phyloP scores from a whole-genome alignment of 2,797 vertebrate species.

The Galagoides demidoff region DNA sequence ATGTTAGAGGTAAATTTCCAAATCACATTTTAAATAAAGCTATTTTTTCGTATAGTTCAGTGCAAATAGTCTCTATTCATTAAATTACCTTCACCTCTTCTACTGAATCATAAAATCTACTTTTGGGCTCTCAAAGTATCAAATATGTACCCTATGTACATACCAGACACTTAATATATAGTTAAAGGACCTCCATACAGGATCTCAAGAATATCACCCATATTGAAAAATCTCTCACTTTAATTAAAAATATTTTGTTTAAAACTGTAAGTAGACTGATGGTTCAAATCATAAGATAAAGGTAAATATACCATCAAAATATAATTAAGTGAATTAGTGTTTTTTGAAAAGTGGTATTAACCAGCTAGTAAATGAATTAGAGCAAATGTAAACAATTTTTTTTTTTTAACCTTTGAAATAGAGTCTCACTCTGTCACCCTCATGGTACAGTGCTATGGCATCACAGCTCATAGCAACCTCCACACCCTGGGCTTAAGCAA shows the following conservation, averaged over 20 bases:
- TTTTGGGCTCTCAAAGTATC: background rate
- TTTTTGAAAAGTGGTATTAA: background rate
- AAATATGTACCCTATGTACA: background rate
- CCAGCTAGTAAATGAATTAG: background rate
- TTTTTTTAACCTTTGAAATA: no score
- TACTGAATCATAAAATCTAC: conserved; percentile 10
- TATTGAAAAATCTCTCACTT: background rate
- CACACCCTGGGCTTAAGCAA: no score
- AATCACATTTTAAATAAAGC: conserved; percentile 35
- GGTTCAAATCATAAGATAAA: background rate
- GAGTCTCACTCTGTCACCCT: no score
- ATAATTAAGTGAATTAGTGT: background rate
- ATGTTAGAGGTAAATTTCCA: background rate
- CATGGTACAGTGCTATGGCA: no score
- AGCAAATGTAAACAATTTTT: background rate
- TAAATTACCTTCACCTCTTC: background rate
- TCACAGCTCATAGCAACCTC: no score
- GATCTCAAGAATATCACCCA: background rate
- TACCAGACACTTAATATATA: background rate
- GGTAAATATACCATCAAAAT: background rate
- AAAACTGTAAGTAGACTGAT: background rate
- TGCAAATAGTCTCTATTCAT: background rate
- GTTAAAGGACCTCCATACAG: background rate
- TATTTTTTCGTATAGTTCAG: background rate
- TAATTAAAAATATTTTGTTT: conserved; percentile 15